Evolutionary conservation across 2,113 vertebrate species (phyloP).

Genomic region (Pleuronectes platessa): DNA sequence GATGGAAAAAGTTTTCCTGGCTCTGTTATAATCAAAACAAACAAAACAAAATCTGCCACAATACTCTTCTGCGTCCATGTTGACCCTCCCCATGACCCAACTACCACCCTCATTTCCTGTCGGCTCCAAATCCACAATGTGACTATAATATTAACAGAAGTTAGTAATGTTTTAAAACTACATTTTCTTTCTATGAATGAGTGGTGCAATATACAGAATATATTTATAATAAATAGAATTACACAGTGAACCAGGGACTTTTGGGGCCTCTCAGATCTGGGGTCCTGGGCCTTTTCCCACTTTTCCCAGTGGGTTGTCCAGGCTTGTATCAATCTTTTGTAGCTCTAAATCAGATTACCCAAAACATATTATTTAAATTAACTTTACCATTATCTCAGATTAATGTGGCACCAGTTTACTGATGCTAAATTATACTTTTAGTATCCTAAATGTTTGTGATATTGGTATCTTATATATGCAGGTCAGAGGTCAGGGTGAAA

Average conservation of each 20-base stretch:
- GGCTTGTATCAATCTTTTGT: not conserved
- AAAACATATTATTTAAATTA: not conserved
- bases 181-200: too few species aligned
- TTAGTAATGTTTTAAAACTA: not conserved
- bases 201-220: not conserved
- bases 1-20: not conserved
- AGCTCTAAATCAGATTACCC: not conserved
- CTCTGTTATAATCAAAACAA: not conserved
- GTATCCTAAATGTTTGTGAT: not conserved
- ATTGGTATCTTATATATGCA: not conserved
- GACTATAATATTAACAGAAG: not conserved
- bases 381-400: not conserved
- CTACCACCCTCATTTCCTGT: not conserved
- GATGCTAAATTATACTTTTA: too few species aligned
- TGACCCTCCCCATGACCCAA: not conserved
- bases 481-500: constrained; percentile 13
- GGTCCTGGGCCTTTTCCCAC: not conserved
- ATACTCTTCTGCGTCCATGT: not conserved
- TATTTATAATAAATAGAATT: not conserved
- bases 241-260: not conserved
- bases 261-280: not conserved
- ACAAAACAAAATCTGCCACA: not conserved
- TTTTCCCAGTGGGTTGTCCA: not conserved
- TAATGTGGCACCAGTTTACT: too few species aligned
- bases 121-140: not conserved